phyloP scores from a whole-genome alignment of 1,140 invertebrate genomes.

The Aphaenogaster rudis region DNA sequence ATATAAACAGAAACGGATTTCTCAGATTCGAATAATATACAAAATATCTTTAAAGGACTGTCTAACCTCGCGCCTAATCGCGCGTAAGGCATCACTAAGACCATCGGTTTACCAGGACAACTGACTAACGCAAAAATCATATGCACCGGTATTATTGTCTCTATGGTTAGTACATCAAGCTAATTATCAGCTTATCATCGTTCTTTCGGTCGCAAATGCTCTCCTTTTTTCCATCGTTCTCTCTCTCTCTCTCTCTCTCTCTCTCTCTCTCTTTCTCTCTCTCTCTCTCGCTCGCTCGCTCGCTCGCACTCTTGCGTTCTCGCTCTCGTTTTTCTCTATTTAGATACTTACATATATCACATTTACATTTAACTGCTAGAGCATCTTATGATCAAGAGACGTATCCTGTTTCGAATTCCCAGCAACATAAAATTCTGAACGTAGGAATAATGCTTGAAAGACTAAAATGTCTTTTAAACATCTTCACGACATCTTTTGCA shows the following conservation, averaged over 20 bases:
- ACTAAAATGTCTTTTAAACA: slow-evolving; percentile 4
- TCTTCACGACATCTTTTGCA: neutral
- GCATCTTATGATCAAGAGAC: slow-evolving; percentile 15
- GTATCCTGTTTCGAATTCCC: neutral
- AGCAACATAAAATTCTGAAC: slow-evolving; percentile 18
- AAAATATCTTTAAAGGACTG: slow-evolving; percentile 40
- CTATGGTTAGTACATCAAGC: slow-evolving; percentile 57
- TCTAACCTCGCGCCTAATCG: slow-evolving; percentile 24
- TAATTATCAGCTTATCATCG: slow-evolving; percentile 33
- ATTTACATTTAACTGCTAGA: slow-evolving; percentile 55
- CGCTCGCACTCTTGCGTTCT: no score
- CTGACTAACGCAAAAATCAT: slow-evolving; percentile 42
- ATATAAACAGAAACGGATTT: slow-evolving; percentile 9
- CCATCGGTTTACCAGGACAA: slow-evolving; percentile 38
- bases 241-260: neutral
- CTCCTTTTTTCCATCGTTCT: neutral
- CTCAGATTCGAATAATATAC: neutral
- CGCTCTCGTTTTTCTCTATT: neutral
- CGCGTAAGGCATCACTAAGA: slow-evolving; percentile 59
- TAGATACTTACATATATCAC: slow-evolving; percentile 52
- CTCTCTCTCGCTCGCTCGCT: neutral
- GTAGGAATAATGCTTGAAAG: neutral
- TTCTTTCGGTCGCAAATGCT: slow-evolving; percentile 7
- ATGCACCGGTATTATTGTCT: slow-evolving; percentile 49
- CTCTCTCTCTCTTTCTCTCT: neutral